Conservation (phyloP, 2,113 vertebrate genomes). For the Tenrec ecaudatus region DNA sequence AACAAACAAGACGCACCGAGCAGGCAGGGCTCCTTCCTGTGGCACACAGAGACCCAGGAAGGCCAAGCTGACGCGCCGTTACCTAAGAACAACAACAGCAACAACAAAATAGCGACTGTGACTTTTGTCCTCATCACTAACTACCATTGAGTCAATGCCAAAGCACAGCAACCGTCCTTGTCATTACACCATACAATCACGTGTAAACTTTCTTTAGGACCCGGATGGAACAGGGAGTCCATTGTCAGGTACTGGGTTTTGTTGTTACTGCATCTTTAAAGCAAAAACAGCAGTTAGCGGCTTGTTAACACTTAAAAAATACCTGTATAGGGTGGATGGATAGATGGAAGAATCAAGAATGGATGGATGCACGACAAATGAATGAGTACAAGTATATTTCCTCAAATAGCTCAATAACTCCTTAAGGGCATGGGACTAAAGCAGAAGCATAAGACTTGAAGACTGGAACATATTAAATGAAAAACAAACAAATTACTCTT, state of each 20-base stretch:
- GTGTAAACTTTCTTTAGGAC: background rate
- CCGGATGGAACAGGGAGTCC: background rate
- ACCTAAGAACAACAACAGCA: too few relatives aligned
- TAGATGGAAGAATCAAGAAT: background rate
- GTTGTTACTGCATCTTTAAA: background rate
- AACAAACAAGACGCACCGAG: too few relatives aligned
- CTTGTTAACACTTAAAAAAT: background rate
- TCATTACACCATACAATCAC: background rate
- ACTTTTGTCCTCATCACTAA: too few relatives aligned
- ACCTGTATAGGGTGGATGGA: background rate
- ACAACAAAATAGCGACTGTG: too few relatives aligned
- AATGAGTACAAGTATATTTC: background rate
- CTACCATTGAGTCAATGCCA: too few relatives aligned
- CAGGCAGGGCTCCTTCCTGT: too few relatives aligned
- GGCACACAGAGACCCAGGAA: too few relatives aligned
- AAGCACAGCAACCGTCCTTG: background rate
- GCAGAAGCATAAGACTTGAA: background rate
- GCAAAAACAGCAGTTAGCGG: background rate
- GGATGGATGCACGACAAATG: background rate
- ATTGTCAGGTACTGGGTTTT: background rate
- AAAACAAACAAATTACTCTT: background rate
- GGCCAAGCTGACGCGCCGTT: too few relatives aligned
- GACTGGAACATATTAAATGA: background rate
- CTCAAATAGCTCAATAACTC: background rate
- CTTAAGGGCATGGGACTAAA: background rate